These are phyloP conservation scores for Zonitis immaculata DNA, from an alignment of 2,888 invertebrate species.

Conservation along the genomic window DNA sequence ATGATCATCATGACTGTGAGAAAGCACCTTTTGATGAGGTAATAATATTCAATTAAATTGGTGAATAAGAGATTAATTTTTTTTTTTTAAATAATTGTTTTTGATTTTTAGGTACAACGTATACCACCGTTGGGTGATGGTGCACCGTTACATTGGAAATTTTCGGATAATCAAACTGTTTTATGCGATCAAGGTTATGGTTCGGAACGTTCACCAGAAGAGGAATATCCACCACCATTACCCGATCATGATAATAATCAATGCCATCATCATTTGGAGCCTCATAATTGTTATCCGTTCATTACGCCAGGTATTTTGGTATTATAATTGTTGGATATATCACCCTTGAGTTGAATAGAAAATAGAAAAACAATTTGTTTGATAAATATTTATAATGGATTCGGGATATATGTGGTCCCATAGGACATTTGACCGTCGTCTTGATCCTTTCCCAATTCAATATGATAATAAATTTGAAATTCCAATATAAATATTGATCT, in stretches of 20 bases:
- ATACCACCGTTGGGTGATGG: slow-evolving; percentile 46
- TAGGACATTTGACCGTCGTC: too few relatives aligned
- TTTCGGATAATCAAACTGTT: slow-evolving; percentile 44
- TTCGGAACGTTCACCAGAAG: slow-evolving; percentile 71
- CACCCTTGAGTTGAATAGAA: neutral
- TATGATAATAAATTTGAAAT: too few relatives aligned
- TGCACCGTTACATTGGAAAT: slow-evolving; percentile 48
- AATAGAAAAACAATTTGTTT: neutral
- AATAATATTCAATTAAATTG: neutral
- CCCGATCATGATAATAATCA: slow-evolving; percentile 52
- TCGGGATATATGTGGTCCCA: too few relatives aligned
- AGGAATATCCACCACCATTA: slow-evolving; percentile 66
- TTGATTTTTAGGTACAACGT: slow-evolving; percentile 46
- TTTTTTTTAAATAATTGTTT: slow-evolving; percentile 12
- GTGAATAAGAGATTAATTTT: too few relatives aligned
- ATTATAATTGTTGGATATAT: neutral
- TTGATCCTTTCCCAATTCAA: too few relatives aligned
- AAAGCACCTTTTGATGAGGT: slow-evolving; percentile 42
- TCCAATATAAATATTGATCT: too few relatives aligned
- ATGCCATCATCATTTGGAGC: slow-evolving; percentile 57
- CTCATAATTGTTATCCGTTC: slow-evolving; percentile 61
- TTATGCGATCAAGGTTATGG: slow-evolving; percentile 70
- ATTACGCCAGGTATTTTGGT: slow-evolving; percentile 61
- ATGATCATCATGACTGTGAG: slow-evolving; percentile 38
- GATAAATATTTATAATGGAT: too few relatives aligned